Conservation (phyloP, 23 tunicate genomes). For the Oikopleura vanhoeffeni region DNA sequence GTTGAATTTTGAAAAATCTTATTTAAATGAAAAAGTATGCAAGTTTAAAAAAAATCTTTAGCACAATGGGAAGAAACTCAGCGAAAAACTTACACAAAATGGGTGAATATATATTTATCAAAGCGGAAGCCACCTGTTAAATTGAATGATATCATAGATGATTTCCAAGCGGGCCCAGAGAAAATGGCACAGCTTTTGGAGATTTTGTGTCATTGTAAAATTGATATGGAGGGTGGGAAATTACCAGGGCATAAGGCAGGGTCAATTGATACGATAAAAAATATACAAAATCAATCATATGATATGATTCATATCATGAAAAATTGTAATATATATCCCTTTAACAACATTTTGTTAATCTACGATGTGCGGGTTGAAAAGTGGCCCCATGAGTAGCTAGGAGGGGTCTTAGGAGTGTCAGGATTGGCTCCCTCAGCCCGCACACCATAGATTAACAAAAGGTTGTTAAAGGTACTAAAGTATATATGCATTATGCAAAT, state of each 20-base stretch:
- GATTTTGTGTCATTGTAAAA: background rate
- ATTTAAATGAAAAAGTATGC: background rate
- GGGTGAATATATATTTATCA: constrained; percentile 84
- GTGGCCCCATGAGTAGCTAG: no score
- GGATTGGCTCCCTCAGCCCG: no score
- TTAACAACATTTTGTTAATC: no score
- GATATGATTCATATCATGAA: no score
- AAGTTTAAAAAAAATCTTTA: constrained; percentile 13
- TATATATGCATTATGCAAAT: no score
- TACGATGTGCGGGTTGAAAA: no score
- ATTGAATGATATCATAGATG: background rate
- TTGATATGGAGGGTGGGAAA: background rate
- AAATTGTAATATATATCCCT: no score
- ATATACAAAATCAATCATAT: no score
- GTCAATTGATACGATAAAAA: no score
- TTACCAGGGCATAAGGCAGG: background rate
- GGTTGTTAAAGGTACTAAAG: no score
- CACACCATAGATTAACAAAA: no score
- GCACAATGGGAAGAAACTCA: constrained; percentile 43
- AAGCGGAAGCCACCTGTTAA: constrained; percentile 26
- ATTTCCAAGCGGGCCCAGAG: background rate
- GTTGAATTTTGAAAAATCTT: background rate
- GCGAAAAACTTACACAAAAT: constrained; percentile 77
- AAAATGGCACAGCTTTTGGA: background rate
- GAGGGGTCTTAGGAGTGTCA: no score